These are phyloP conservation scores for Drosophila elegans DNA, from an alignment of 1,140 invertebrate genomes.

Conservation along the genomic window DNA sequence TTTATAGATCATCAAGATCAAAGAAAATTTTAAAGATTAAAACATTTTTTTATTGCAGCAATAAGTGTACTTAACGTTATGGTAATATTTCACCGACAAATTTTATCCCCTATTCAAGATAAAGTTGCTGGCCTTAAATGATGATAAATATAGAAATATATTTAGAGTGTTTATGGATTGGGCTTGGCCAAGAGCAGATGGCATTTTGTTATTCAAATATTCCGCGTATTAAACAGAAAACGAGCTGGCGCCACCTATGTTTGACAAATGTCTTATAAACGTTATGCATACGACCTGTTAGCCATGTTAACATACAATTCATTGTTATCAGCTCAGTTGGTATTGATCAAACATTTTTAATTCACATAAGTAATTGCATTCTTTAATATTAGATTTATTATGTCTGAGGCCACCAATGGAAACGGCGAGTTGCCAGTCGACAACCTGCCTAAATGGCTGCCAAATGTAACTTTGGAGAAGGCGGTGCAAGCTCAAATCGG, in stretches of 20 bases:
- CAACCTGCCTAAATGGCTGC: conserved; percentile 59
- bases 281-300: conserved; percentile 34
- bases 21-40: no score
- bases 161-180: background rate
- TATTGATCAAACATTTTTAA: conserved; percentile 8
- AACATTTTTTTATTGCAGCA: background rate
- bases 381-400: conserved; percentile 32
- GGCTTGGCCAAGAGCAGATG: background rate
- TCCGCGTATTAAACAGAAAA: background rate
- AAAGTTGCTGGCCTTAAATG: background rate
- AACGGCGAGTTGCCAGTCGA: conserved; percentile 10
- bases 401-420: conserved; percentile 62
- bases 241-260: conserved; percentile 44
- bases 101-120: background rate
- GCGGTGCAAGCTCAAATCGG: conserved; percentile 56
- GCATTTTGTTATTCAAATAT: conserved; percentile 10
- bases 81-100: background rate
- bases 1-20: no score
- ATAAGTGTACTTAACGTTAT: conserved; percentile 1
- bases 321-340: conserved; percentile 7
- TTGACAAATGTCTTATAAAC: conserved; percentile 19
- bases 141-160: background rate
- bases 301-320: background rate
- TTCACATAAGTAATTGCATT: background rate
- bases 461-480: conserved; percentile 66